Percentiles rank a stretch among this genome's conserved stretches.
These are phyloP conservation scores for Leptestheria dahalacensis DNA, from an alignment of 1,140 invertebrate species.

Conservation along the genomic window DNA sequence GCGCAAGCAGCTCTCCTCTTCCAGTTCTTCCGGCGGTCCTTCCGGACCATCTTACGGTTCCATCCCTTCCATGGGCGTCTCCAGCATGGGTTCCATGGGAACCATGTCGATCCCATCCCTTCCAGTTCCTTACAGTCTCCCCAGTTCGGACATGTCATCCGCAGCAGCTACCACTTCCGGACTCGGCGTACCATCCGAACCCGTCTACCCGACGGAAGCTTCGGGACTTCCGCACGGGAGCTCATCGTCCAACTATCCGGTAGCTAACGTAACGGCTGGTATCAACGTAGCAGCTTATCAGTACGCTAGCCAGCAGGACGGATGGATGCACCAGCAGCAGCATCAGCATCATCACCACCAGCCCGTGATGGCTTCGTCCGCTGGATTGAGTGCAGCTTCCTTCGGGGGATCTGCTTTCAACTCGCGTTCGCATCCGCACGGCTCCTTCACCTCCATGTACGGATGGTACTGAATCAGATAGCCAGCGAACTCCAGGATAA, in stretches of 20 bases:
- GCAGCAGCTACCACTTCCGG: neutral
- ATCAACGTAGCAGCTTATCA: neutral
- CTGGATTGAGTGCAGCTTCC: neutral
- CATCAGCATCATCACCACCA: neutral
- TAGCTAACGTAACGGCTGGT: neutral
- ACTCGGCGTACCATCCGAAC: neutral
- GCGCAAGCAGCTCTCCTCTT: constrained; percentile 48
- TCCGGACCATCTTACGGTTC: neutral
- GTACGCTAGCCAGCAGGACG: neutral
- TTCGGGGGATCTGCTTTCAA: neutral
- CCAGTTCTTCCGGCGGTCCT: constrained; percentile 6
- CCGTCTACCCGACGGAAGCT: neutral
- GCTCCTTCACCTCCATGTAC: neutral
- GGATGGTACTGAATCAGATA: neutral
- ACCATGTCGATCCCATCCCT: neutral
- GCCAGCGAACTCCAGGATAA: too few relatives aligned
- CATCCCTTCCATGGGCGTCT: neutral
- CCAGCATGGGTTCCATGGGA: neutral
- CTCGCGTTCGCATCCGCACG: neutral
- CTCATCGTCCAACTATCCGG: neutral
- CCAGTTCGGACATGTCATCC: neutral
- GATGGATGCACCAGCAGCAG: neutral
- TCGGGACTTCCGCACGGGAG: neutral
- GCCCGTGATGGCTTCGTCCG: neutral
- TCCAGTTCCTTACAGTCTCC: neutral